These are phyloP conservation scores for Goniozus legneri DNA, from an alignment of 1,140 invertebrate genomes.

Conservation along the genomic window DNA sequence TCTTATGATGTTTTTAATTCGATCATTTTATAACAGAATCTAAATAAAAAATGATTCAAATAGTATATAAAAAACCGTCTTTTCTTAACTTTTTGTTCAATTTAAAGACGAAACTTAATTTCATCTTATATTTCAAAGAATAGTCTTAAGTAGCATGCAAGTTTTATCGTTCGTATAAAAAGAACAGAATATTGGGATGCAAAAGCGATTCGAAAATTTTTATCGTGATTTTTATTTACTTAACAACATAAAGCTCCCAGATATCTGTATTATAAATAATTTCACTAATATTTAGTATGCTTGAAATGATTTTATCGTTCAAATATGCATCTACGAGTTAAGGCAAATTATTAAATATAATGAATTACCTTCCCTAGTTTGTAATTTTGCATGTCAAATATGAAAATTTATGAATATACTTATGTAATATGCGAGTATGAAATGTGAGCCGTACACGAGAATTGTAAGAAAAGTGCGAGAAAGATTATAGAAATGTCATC, in stretches of 20 bases:
- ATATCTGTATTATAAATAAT: constrained; percentile 19
- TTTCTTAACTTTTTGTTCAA: too few species aligned
- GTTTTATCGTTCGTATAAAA: too few species aligned
- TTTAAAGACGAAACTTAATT: too few species aligned
- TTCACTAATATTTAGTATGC: constrained; percentile 19
- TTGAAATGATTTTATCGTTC: constrained; percentile 20
- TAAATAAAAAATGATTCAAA: too few species aligned
- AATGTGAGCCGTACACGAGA: neutral
- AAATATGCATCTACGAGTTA: constrained; percentile 25
- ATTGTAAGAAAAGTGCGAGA: constrained; percentile 6
- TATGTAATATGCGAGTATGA: constrained; percentile 5
- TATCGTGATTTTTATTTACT: constrained; percentile 26
- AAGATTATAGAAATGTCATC: constrained; percentile 21
- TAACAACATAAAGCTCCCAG: constrained; percentile 27
- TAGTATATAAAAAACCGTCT: too few species aligned
- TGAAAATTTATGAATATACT: constrained; percentile 20
- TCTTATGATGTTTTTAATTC: too few species aligned
- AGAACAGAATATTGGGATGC: too few species aligned
- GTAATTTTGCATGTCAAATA: constrained; percentile 36
- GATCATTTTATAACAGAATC: too few species aligned
- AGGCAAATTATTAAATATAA: constrained; percentile 21
- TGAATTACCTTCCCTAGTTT: constrained; percentile 31
- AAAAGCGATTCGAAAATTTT: neutral
- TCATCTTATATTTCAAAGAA: too few species aligned
- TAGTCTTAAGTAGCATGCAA: too few species aligned